phyloP scores from a whole-genome alignment of 2,888 invertebrate species.

The Eupithecia subfuscata region DNA sequence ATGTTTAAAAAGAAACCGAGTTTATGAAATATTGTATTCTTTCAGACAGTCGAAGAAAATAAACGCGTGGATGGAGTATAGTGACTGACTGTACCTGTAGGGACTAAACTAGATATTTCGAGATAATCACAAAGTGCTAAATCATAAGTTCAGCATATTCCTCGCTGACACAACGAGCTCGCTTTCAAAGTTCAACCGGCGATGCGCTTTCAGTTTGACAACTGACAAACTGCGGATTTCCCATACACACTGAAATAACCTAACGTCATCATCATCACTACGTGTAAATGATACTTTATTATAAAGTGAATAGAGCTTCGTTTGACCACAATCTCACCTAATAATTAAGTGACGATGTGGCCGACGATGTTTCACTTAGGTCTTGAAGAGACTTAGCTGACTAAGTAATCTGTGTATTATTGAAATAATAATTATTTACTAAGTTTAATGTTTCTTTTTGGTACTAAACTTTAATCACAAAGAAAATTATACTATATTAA shows the following conservation, averaged over 20 bases:
- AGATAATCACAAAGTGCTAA: constrained; percentile 29
- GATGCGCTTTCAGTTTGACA: constrained; percentile 56
- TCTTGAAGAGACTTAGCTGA: too few species aligned
- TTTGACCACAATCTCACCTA: too few species aligned
- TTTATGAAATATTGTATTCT: background rate
- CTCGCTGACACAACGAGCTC: constrained; percentile 42
- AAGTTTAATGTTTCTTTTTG: constrained; percentile 52
- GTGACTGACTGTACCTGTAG: background rate
- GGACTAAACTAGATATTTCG: background rate
- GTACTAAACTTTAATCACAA: too few species aligned
- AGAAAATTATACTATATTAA: too few species aligned
- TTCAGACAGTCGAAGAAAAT: background rate
- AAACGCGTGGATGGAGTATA: background rate
- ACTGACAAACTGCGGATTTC: constrained; percentile 54
- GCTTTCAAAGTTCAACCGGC: constrained; percentile 49
- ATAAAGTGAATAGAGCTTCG: background rate
- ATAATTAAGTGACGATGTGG: too few species aligned
- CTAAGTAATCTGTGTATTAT: too few species aligned
- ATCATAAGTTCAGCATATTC: constrained; percentile 39
- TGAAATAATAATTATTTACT: constrained; percentile 21
- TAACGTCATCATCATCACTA: background rate
- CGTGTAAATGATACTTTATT: background rate
- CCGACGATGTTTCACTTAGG: too few species aligned
- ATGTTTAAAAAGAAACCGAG: background rate
- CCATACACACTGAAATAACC: constrained; percentile 53